phyloP scores from a whole-genome alignment of 2,888 invertebrate species.

The Toxonevra muliebris region DNA sequence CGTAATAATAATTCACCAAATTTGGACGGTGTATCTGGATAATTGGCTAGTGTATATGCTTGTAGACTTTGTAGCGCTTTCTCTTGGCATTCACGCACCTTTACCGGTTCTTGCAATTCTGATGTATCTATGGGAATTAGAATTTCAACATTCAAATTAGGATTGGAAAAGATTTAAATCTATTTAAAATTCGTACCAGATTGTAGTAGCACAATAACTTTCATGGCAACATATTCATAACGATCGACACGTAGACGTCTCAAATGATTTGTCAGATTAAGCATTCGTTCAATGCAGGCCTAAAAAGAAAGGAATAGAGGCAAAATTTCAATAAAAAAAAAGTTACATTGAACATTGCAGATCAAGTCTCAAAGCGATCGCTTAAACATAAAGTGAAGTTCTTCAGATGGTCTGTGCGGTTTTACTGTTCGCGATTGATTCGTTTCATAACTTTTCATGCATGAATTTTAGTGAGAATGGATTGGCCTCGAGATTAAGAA shows the following conservation, averaged over 20 bases:
- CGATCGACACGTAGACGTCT: conserved; percentile 89
- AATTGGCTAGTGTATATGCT: conserved; percentile 88
- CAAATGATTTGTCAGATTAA: conserved; percentile 93
- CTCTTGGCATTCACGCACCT: conserved; percentile 93
- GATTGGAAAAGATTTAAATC: background rate
- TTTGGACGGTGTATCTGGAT: conserved; percentile 92
- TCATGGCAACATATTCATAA: conserved; percentile 96
- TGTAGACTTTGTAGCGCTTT: conserved; percentile 91
- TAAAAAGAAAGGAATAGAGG: conserved; percentile 35
- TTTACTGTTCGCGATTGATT: too few relatives aligned
- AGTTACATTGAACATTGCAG: too few relatives aligned
- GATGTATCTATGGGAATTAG: conserved; percentile 77
- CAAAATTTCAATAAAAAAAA: too few relatives aligned
- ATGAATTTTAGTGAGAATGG: too few relatives aligned
- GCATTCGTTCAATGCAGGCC: conserved; percentile 92
- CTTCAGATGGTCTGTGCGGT: too few relatives aligned
- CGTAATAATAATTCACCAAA: conserved; percentile 92
- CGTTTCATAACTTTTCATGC: too few relatives aligned
- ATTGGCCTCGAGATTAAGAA: too few relatives aligned
- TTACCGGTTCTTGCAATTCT: conserved; percentile 91
- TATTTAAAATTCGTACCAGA: conserved; percentile 73
- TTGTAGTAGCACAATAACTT: conserved; percentile 90
- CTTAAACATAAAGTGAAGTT: too few relatives aligned
- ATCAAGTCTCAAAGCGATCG: too few relatives aligned
- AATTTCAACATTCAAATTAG: background rate